A percentile compares a stretch with the other conserved stretches of the same genome.
phyloP scores from a whole-genome alignment of 2,888 invertebrate genomes.

The Meteorus cinctellus region DNA sequence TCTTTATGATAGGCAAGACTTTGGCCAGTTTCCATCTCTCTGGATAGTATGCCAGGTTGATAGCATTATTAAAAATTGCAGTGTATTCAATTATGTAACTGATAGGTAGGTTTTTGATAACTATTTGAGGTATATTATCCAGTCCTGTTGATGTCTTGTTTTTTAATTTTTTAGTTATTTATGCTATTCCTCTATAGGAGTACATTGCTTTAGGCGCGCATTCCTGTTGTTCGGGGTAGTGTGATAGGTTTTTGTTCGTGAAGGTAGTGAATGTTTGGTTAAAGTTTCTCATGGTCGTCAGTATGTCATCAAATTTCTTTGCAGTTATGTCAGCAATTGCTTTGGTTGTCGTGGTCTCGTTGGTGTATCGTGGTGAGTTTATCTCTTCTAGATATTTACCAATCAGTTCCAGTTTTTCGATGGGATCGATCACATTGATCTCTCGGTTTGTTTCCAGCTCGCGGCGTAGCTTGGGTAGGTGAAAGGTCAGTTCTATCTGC shows the following conservation, averaged over 20 bases:
- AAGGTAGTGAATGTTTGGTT: slow-evolving; percentile 26
- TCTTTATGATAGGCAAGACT: slow-evolving; percentile 43
- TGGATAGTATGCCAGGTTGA: slow-evolving; percentile 34
- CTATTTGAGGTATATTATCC: slow-evolving; percentile 28
- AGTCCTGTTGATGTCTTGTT: slow-evolving; percentile 34
- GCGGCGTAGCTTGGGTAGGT: not conserved
- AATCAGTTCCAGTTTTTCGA: slow-evolving; percentile 26
- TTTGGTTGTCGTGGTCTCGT: slow-evolving; percentile 1
- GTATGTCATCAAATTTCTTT: not conserved
- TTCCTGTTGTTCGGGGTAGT: slow-evolving; percentile 18
- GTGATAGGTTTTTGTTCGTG: slow-evolving; percentile 15
- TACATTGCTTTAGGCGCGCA: not conserved
- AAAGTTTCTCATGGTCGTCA: not conserved
- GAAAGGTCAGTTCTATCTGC: not conserved
- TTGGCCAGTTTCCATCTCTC: slow-evolving; percentile 43
- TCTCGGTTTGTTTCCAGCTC: not conserved
- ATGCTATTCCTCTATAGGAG: not conserved
- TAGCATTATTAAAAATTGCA: slow-evolving; percentile 25
- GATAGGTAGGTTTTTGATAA: slow-evolving; percentile 38
- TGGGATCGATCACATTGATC: not conserved
- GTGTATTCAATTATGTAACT: slow-evolving; percentile 34
- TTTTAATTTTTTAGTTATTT: not conserved
- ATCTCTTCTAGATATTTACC: slow-evolving; percentile 30
- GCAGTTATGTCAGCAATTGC: slow-evolving; percentile 1
- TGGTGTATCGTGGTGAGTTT: slow-evolving; percentile 37